Conservation (phyloP, 2,797 vertebrate genomes). For the Pterois miles region DNA sequence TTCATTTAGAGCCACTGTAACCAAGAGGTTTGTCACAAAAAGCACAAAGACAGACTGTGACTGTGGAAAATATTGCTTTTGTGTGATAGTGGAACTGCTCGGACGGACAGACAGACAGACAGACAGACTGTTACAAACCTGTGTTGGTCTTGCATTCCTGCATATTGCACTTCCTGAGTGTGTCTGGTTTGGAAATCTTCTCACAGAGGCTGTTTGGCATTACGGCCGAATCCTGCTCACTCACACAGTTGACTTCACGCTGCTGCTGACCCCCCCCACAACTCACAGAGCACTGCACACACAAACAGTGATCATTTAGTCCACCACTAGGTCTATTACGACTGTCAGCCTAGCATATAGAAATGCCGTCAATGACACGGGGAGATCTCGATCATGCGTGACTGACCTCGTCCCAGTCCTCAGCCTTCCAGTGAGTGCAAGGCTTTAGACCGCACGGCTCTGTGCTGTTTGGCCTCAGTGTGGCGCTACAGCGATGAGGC, state of each 20-base stretch:
- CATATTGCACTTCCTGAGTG: constrained; percentile 75
- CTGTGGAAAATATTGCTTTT: background rate
- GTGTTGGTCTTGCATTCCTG: constrained; percentile 75
- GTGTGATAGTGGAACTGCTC: background rate
- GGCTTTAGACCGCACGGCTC: constrained; percentile 78
- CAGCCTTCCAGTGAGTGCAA: constrained; percentile 84
- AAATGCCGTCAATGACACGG: background rate
- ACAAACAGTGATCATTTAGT: background rate
- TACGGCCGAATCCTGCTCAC: constrained; percentile 53
- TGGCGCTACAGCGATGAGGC: constrained; percentile 80
- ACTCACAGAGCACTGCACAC: constrained; percentile 78
- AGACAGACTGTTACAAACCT: constrained; percentile 62
- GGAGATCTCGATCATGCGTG: background rate
- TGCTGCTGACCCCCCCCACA: constrained; percentile 81
- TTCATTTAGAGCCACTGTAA: background rate
- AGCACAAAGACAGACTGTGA: background rate
- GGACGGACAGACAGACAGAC: background rate
- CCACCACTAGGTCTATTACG: background rate
- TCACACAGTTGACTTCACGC: constrained; percentile 75
- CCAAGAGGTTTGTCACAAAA: background rate
- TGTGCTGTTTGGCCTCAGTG: constrained; percentile 76
- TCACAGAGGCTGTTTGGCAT: constrained; percentile 76
- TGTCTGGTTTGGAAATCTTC: constrained; percentile 72
- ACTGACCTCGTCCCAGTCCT: constrained; percentile 83
- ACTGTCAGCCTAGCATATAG: background rate